Percentiles rank a stretch among this genome's conserved stretches.
Evolutionary conservation across 1,140 invertebrate genomes (phyloP).

Genomic region (Neodiprion lecontei): DNA sequence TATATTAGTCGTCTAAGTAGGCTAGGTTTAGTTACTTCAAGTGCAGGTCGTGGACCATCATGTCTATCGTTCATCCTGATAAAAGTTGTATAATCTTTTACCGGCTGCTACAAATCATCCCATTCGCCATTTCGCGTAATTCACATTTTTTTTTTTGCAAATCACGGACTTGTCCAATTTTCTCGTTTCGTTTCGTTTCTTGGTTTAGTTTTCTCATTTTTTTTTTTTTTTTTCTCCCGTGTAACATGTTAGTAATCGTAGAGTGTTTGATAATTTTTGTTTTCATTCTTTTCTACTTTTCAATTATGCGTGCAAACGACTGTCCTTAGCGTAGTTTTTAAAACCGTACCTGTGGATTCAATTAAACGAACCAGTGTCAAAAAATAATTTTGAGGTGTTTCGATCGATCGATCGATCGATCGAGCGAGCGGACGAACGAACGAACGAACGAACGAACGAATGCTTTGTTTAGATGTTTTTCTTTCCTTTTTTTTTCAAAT

Average conservation of each 20-base stretch:
- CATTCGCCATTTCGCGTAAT: too few species aligned
- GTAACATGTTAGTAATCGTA: too few species aligned
- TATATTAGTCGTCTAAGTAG: constrained; percentile 30
- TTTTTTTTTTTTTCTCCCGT: not conserved
- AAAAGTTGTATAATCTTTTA: not conserved
- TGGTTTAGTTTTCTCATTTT: not conserved
- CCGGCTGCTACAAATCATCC: not conserved
- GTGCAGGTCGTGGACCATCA: constrained; percentile 26
- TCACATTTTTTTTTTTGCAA: too few species aligned
- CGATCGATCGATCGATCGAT: not conserved
- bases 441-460: constrained; percentile 41
- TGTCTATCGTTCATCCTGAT: not conserved
- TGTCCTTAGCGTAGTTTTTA: constrained; percentile 5
- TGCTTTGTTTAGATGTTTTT: constrained; percentile 21
- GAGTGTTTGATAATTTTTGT: not conserved
- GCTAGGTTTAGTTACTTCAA: constrained; percentile 35
- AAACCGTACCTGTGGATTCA: constrained; percentile 20
- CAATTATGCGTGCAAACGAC: not conserved
- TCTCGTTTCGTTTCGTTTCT: not conserved
- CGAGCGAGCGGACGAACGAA: constrained; percentile 12
- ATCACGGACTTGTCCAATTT: not conserved
- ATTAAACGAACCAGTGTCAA: constrained; percentile 17
- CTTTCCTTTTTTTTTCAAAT: constrained; percentile 14
- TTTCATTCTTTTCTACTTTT: not conserved
- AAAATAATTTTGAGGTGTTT: constrained; percentile 15